Base-by-base conservation (phyloP, 2,888 invertebrate species). In the Apamea monoglypha region DNA sequence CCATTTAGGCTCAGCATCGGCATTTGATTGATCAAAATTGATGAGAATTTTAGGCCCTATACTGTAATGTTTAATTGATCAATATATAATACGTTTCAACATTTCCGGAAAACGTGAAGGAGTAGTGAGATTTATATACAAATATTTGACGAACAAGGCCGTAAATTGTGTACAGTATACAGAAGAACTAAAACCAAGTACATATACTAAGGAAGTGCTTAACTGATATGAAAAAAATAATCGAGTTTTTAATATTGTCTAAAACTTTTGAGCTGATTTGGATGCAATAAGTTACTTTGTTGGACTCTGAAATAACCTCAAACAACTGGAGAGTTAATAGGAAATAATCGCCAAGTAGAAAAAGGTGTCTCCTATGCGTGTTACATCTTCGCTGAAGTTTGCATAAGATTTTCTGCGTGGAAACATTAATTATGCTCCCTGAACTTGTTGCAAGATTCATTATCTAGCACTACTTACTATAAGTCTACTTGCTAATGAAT, bases 21-120 rank as follows among this genome's bases (percentile, higher is more conserved):
- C 8, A 1, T 67, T 36, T 61, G 61, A 83, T 59, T 66, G 32
- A 70, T 59, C 32, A 44, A 59, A 50, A 78, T 83, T 61, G 50
- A 59, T n/a, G 50, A 70, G 16, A 2, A 47, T 50, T 64, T 59
- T 50, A 12, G 7, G 10, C 59, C 67, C 78, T 78, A 0, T 32
- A 68, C 12, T 70, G 64, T 47, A 36, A 64, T 70, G 8, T 14
- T 44, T 40, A 59, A 67, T 67, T 77, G n/a, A n/a, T 7, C 14
- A 74, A 66, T 32, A 67, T 77, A 18, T 40, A 25, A 53, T 44
- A n/a, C 6, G 21, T 68, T 68, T 61, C 14, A n/a, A 36, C 16
- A 40, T 63, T 56, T 47, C 53, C n/a, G 61, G 53, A 47, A 16
- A 36, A 7, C 47, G 36, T 67, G 61, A 61, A n/a, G 6, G 10